phyloP scores from a whole-genome alignment of 2,113 vertebrate species.

The Zapus hudsonius region DNA sequence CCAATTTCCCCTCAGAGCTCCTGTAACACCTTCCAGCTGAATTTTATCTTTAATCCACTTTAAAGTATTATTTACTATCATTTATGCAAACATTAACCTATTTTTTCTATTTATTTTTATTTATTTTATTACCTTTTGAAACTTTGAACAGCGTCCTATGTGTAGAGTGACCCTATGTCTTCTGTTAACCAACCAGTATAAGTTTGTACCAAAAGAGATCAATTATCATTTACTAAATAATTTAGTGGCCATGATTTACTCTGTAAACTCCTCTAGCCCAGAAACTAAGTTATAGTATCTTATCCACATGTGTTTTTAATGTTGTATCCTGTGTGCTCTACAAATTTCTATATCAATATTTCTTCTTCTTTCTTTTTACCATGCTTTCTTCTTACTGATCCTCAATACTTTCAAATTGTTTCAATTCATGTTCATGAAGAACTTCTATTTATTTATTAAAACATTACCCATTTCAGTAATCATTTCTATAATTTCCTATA shows the following conservation, averaged over 20 bases:
- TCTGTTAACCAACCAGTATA: background rate
- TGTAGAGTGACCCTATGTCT: background rate
- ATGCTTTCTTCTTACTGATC: background rate
- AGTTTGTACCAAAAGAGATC: background rate
- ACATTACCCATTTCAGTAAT: background rate
- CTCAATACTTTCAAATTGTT: background rate
- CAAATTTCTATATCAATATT: background rate
- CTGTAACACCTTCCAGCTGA: no score
- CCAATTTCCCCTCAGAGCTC: no score
- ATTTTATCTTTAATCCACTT: background rate
- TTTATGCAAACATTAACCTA: background rate
- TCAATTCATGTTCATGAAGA: background rate
- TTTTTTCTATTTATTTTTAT: no score
- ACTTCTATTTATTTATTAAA: background rate
- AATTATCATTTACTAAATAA: background rate
- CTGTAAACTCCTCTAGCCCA: background rate
- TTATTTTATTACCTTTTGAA: background rate
- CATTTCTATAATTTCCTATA: background rate
- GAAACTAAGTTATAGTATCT: background rate
- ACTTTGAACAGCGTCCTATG: background rate
- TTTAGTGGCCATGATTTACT: background rate
- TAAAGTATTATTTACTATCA: background rate
- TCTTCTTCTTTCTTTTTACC: background rate
- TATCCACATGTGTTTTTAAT: background rate
- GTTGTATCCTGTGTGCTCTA: background rate